Conservation (phyloP, 2,888 invertebrate species). For the Phaonia tiefii region DNA sequence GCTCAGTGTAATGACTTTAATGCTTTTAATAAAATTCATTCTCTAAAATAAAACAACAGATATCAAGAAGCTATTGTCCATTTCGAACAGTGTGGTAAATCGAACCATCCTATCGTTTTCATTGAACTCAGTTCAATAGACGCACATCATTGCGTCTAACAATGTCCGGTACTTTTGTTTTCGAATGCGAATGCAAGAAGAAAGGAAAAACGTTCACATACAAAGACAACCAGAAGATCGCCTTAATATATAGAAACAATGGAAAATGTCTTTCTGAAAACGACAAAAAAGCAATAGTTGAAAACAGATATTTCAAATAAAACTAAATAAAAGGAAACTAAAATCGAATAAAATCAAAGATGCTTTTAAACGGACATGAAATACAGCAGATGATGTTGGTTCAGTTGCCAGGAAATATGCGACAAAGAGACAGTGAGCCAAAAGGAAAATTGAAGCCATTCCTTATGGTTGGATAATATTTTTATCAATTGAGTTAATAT, state of each 20-base stretch:
- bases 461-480: slow-evolving; percentile 7
- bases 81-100: no score
- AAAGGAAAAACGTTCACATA: neutral
- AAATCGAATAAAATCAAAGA: slow-evolving; percentile 11
- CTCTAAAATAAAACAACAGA: no score
- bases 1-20: no score
- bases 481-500: slow-evolving; percentile 11
- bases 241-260: neutral
- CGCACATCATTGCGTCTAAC: neutral
- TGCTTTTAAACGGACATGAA: slow-evolving; percentile 9
- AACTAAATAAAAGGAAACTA: neutral
- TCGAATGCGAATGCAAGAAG: neutral
- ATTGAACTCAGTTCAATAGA: no score
- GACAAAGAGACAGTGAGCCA: neutral
- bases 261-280: neutral
- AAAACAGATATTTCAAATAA: neutral
- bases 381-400: neutral
- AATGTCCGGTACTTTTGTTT: neutral
- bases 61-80: no score
- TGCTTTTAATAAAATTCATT: no score
- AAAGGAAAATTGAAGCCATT: no score
- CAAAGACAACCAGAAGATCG: neutral
- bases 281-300: slow-evolving; percentile 5
- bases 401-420: neutral
- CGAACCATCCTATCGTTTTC: no score